phyloP scores from a whole-genome alignment of 2,113 vertebrate genomes.

The Varanus komodoensis region DNA sequence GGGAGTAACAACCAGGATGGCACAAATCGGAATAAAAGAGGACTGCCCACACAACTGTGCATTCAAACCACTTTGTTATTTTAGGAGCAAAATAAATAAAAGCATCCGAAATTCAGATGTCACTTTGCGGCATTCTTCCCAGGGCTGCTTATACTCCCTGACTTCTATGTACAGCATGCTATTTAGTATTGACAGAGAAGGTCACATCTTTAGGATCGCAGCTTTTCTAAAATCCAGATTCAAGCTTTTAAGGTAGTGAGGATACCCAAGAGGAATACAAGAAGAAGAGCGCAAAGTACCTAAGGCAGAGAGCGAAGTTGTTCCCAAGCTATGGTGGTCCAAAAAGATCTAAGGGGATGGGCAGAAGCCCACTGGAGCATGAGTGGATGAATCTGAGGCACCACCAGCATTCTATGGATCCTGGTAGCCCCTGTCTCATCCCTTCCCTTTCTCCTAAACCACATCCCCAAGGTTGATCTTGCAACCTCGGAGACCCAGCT shows the following conservation, averaged over 20 bases:
- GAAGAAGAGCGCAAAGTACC: too few species aligned
- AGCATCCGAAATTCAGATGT: background rate
- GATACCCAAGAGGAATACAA: background rate
- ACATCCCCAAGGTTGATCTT: too few species aligned
- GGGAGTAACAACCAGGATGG: constrained; percentile 31
- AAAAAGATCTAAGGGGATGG: too few species aligned
- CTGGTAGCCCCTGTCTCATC: too few species aligned
- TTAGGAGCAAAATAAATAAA: background rate
- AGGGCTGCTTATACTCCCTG: background rate
- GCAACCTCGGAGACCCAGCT: too few species aligned
- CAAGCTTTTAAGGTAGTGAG: background rate
- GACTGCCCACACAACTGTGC: constrained; percentile 38
- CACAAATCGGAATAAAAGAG: constrained; percentile 21
- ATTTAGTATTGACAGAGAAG: background rate
- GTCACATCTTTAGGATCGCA: background rate
- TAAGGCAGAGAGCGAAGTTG: too few species aligned
- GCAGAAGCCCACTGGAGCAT: too few species aligned
- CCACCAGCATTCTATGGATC: too few species aligned
- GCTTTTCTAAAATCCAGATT: background rate
- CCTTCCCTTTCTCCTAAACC: too few species aligned
- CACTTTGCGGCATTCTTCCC: background rate
- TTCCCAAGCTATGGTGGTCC: too few species aligned
- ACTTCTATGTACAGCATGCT: background rate
- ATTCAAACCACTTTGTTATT: background rate
- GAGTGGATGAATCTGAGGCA: too few species aligned